These are phyloP conservation scores for Antrozous pallidus DNA, from an alignment of 2,797 vertebrate species.

Conservation along the genomic window DNA sequence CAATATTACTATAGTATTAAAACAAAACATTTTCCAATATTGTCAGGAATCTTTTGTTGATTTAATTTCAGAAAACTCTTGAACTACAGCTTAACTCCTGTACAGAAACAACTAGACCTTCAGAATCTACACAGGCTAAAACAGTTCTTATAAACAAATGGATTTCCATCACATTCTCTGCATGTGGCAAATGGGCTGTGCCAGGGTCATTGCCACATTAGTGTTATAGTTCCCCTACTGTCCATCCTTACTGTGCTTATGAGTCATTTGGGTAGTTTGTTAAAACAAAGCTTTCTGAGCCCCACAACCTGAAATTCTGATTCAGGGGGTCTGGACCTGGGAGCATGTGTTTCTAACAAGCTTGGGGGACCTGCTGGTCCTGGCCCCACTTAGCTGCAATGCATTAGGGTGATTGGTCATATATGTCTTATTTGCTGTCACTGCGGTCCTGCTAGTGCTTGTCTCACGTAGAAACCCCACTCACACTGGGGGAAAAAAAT, in stretches of 20 bases:
- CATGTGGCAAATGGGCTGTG: neutral
- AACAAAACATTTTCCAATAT: neutral
- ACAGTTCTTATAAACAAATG: neutral
- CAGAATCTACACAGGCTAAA: neutral
- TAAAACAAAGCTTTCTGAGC: neutral
- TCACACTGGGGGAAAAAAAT: neutral
- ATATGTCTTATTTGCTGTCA: neutral
- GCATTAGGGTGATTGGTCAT: rapidly evolving
- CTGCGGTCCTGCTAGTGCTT: rapidly evolving
- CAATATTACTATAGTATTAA: neutral
- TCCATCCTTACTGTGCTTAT: neutral
- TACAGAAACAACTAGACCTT: neutral
- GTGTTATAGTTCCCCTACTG: neutral
- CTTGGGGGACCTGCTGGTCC: rapidly evolving
- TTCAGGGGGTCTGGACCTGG: neutral
- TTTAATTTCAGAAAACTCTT: constrained; percentile 17
- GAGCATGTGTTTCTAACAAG: rapidly evolving
- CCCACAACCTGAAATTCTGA: neutral
- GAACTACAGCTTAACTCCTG: neutral
- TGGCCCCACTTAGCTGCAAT: rapidly evolving
- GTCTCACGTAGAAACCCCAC: rapidly evolving
- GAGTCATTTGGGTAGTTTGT: neutral
- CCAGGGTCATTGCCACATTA: neutral
- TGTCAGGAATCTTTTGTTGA: neutral
- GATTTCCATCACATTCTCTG: neutral